These are phyloP conservation scores for Cuculus canorus DNA, from an alignment of 2,797 vertebrate species.

Conservation along the genomic window DNA sequence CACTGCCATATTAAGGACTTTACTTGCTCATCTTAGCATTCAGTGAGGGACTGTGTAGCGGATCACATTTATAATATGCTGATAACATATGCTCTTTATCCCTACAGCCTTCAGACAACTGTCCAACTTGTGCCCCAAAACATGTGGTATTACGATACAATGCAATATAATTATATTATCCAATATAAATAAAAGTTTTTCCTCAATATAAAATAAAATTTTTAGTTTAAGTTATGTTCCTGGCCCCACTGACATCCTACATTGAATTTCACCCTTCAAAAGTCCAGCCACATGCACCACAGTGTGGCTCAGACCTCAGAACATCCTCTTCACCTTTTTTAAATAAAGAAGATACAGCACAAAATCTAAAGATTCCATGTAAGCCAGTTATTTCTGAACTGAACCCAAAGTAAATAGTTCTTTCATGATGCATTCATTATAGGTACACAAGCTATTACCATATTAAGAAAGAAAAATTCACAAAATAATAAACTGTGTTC, in stretches of 20 bases:
- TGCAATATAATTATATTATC: neutral
- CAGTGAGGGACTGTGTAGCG: neutral
- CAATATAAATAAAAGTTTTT: neutral
- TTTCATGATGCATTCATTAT: neutral
- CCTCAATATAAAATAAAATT: neutral
- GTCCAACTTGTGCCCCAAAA: neutral
- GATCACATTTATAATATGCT: fast-evolving
- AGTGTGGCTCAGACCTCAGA: neutral
- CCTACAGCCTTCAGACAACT: neutral
- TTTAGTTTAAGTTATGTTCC: neutral
- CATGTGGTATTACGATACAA: neutral
- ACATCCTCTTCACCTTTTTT: neutral
- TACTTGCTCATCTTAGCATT: neutral
- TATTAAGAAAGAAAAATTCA: neutral
- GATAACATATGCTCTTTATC: neutral
- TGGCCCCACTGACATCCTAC: neutral
- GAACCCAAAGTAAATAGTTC: neutral
- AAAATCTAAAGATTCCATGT: neutral
- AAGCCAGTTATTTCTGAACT: neutral
- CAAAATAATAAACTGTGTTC: slow-evolving; percentile 35
- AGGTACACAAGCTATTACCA: neutral
- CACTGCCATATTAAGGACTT: neutral
- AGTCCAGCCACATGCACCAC: neutral
- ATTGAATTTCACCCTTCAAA: neutral
- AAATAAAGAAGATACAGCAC: neutral